Evolutionary conservation across 1,140 invertebrate species (phyloP).

Genomic region (Pararge aegeria): DNA sequence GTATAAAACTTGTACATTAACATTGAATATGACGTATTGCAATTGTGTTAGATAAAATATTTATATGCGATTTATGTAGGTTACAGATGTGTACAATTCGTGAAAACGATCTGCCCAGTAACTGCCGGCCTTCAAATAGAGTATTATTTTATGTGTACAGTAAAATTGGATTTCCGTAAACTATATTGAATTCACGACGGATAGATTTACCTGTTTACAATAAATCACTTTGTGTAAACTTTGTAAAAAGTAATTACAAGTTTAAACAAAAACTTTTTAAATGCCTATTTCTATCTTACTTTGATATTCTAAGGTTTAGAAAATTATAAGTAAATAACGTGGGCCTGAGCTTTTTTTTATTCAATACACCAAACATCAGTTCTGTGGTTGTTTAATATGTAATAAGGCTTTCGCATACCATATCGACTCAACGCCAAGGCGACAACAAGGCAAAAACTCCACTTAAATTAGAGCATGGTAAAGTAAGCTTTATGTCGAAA

Average conservation of each 20-base stretch:
- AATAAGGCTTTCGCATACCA: neutral
- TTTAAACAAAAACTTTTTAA: neutral
- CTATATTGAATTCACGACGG: constrained; percentile 1
- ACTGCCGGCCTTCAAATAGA: constrained; percentile 27
- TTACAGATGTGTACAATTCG: constrained; percentile 22
- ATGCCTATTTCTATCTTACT: neutral
- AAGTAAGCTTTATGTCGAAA: no score
- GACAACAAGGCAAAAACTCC: no score
- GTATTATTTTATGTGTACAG: constrained; percentile 17
- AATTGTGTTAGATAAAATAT: constrained; percentile 32
- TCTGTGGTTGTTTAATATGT: no score
- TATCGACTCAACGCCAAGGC: no score
- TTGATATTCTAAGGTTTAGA: neutral
- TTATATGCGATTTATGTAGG: constrained; percentile 30
- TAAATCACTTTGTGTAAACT: neutral
- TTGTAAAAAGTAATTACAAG: neutral
- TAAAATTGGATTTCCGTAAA: constrained; percentile 1
- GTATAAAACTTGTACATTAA: constrained; percentile 36
- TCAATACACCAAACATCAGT: neutral
- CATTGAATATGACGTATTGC: constrained; percentile 25
- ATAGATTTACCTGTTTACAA: neutral
- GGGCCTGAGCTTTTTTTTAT: neutral
- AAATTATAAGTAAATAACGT: neutral
- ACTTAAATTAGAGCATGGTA: no score
- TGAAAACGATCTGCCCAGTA: constrained; percentile 23